These are phyloP conservation scores for Thunnus albacares DNA, from an alignment of 2,797 vertebrate species.

Conservation along the genomic window DNA sequence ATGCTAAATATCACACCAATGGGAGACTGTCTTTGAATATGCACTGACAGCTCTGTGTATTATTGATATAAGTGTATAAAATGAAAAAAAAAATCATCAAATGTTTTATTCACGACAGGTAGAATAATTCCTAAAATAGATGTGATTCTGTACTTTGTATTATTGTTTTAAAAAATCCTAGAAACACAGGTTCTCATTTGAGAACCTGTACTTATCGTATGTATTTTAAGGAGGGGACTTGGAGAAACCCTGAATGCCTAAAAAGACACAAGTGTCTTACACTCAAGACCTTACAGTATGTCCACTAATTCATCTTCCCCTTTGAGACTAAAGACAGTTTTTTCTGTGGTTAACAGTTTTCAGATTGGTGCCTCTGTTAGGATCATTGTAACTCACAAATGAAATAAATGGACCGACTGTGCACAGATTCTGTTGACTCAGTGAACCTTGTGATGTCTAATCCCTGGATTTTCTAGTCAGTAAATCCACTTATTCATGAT, in stretches of 20 bases:
- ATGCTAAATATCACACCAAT: neutral
- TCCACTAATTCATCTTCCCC: neutral
- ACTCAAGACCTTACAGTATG: neutral
- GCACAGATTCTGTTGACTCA: slow-evolving; percentile 73
- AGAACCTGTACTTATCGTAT: too few relatives aligned
- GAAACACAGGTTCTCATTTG: too few relatives aligned
- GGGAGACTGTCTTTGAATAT: neutral
- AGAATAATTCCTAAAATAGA: too few relatives aligned
- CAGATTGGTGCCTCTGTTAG: slow-evolving; percentile 35
- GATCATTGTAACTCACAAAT: slow-evolving; percentile 64
- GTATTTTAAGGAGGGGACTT: too few relatives aligned
- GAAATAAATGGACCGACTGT: slow-evolving; percentile 66
- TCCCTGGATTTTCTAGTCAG: slow-evolving; percentile 83
- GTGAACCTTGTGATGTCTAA: slow-evolving; percentile 82
- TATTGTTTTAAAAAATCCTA: too few relatives aligned
- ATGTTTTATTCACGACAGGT: neutral
- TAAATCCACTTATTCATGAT: slow-evolving; percentile 77
- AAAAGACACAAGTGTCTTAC: neutral
- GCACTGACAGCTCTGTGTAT: neutral
- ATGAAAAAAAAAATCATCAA: neutral
- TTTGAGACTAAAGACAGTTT: slow-evolving; percentile 16
- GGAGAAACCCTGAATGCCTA: neutral
- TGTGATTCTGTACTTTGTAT: too few relatives aligned
- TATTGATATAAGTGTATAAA: neutral
- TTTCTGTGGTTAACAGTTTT: neutral